These are phyloP conservation scores for Kuschelorhynchus macadamiae DNA, from an alignment of 2,888 invertebrate genomes.

Conservation along the genomic window DNA sequence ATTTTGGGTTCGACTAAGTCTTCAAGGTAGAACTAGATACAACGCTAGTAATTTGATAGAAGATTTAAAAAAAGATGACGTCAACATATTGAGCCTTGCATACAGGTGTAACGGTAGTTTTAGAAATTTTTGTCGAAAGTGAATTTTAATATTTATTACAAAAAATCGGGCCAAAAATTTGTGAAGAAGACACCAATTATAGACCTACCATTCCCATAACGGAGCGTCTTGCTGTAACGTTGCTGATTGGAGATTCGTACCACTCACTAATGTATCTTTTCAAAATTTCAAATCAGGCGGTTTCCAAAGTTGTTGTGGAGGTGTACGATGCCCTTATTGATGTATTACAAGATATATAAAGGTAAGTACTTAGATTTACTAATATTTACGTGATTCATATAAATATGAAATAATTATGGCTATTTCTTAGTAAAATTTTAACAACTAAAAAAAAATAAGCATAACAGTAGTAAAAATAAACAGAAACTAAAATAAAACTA, in stretches of 20 bases:
- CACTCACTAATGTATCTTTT: constrained; percentile 29
- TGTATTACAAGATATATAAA: too few species aligned
- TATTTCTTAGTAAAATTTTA: too few species aligned
- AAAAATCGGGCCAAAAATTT: constrained; percentile 32
- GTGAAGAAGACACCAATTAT: constrained; percentile 25
- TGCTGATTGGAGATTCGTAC: constrained; percentile 18
- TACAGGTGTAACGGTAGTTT: constrained; percentile 39
- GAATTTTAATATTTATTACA: constrained; percentile 26
- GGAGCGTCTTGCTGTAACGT: constrained; percentile 28
- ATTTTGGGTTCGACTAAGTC: constrained; percentile 40
- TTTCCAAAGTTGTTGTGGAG: constrained; percentile 31
- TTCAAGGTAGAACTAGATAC: constrained; percentile 30
- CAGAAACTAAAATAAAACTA: background rate
- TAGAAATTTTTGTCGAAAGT: constrained; percentile 23
- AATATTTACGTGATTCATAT: too few species aligned
- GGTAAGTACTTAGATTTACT: too few species aligned
- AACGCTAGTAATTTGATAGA: constrained; percentile 23
- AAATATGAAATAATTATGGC: too few species aligned
- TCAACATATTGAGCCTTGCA: constrained; percentile 41
- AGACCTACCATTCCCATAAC: constrained; percentile 34
- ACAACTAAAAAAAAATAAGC: too few species aligned
- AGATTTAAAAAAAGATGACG: constrained; percentile 29
- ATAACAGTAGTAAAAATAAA: constrained; percentile 8
- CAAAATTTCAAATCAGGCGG: constrained; percentile 37
- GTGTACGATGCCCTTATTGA: constrained; percentile 44